Conservation (phyloP, 2,113 vertebrate genomes). For the Athene cunicularia region DNA sequence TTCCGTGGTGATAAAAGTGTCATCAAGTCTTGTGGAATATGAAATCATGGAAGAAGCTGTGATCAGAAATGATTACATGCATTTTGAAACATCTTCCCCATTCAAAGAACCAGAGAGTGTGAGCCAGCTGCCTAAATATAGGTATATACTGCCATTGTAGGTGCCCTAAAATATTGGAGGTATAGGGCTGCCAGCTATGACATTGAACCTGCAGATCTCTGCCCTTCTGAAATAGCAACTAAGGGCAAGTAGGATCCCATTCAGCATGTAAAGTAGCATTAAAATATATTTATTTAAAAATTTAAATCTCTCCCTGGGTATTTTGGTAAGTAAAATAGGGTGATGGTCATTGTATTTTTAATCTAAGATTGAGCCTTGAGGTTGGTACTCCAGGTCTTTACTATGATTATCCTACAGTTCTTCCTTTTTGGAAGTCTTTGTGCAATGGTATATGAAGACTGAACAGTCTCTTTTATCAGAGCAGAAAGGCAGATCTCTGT, state of each 20-base stretch:
- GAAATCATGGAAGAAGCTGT: not conserved
- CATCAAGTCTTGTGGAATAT: not conserved
- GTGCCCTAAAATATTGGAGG: not conserved
- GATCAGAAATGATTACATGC: not conserved
- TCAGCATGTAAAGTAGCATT: not conserved
- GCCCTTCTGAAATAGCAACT: not conserved
- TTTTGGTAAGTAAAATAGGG: not conserved
- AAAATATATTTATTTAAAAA: not conserved
- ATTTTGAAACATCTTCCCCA: not conserved
- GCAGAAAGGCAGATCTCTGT: not conserved
- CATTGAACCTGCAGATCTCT: not conserved
- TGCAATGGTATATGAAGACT: not conserved
- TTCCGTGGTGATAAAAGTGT: not conserved
- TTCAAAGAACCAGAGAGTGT: not conserved
- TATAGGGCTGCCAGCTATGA: not conserved
- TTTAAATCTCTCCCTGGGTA: not conserved
- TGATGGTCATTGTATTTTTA: not conserved
- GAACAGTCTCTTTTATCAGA: not conserved
- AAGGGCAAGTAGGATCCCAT: not conserved
- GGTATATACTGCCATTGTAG: not conserved
- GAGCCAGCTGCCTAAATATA: not conserved
- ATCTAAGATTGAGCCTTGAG: not conserved
- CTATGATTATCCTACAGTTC: not conserved
- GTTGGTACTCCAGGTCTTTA: fast-evolving
- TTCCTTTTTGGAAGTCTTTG: not conserved